These are phyloP conservation scores for Trilocha varians DNA, from an alignment of 2,888 invertebrate species.

Conservation along the genomic window DNA sequence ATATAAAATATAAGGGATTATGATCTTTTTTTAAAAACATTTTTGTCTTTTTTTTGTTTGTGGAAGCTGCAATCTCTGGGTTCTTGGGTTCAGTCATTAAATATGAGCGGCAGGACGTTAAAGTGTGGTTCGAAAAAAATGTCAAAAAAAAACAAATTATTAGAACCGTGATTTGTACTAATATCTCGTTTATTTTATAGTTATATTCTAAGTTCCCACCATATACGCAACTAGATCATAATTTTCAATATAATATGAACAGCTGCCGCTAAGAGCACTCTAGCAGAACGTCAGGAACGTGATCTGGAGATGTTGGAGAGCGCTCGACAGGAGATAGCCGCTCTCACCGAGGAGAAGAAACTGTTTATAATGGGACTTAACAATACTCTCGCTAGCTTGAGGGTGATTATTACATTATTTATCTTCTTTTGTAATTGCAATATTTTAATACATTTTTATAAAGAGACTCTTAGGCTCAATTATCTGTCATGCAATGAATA, in stretches of 20 bases:
- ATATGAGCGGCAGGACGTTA: too few relatives aligned
- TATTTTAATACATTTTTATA: too few relatives aligned
- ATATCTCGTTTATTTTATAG: not conserved
- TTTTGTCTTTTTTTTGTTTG: constrained; percentile 2
- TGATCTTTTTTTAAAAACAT: constrained; percentile 3
- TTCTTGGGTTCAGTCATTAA: too few relatives aligned
- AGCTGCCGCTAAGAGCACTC: constrained; percentile 71
- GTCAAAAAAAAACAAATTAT: too few relatives aligned
- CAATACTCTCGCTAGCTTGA: constrained; percentile 73
- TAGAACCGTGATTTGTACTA: too few relatives aligned
- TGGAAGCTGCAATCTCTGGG: too few relatives aligned
- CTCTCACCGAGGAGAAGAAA: constrained; percentile 74
- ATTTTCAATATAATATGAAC: not conserved
- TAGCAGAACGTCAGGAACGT: constrained; percentile 70
- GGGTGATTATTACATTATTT: constrained; percentile 36
- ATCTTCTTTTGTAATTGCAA: too few relatives aligned
- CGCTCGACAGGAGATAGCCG: constrained; percentile 72
- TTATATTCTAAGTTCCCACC: not conserved
- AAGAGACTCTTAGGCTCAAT: too few relatives aligned
- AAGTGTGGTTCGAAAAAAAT: too few relatives aligned
- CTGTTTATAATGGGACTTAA: constrained; percentile 76
- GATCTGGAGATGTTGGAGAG: constrained; percentile 72
- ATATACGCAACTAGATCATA: not conserved
- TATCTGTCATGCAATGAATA: too few relatives aligned
- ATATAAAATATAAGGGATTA: too few relatives aligned